Evolutionary conservation across 2,797 vertebrate genomes (phyloP), one percentile per base, ranked within the genome.

Genomic region (Caiman crocodilus): DNA sequence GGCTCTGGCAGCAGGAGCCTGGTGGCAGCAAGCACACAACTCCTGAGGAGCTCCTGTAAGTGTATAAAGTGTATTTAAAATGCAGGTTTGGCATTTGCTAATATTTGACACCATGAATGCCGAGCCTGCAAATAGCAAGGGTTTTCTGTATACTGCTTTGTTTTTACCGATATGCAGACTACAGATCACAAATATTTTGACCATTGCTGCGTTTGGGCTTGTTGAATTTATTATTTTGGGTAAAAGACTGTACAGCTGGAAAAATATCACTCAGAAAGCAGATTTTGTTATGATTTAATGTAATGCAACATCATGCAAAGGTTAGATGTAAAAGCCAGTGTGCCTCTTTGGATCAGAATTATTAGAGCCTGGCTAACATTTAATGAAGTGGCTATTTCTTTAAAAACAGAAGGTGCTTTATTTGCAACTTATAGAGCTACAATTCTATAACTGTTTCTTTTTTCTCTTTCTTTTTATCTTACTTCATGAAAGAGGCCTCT

Each of bases 241-340:
- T 58, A 65, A 90, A 79, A 65, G 14, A 58, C 2, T 4, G 14
- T 26, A 56, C 23, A 3, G 21, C 50, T 69, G 25, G 9, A 67
- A 82, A 79, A 23, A 50, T 77, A 73, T 69, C 26, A 28, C 63
- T 64, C 60, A 64, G 65, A 84, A 82, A 89, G 85, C 18, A 23
- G 78, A 28, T n/a, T 85, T 89, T 82, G 28, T 85, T 75, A 56
- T 16, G 57, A 26, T 85, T 69, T 83, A 50, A 57, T 28, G 1
- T 61, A 65, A 21, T 3, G n/a, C 0, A 0, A 30, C 60, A 23
- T 83, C 85, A 73, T 1, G 0, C 23, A 42, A 4, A 6, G 82
- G 28, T 87, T 35, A 42, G 0, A 0, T 32, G 65, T 79, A 55
- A 79, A 79, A 30, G 78, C 76, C 57, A 32, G 20, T 87, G 30